Evolutionary conservation across 2,888 invertebrate genomes (phyloP).

Genomic region (Mesodorylaimus sp.): DNA sequence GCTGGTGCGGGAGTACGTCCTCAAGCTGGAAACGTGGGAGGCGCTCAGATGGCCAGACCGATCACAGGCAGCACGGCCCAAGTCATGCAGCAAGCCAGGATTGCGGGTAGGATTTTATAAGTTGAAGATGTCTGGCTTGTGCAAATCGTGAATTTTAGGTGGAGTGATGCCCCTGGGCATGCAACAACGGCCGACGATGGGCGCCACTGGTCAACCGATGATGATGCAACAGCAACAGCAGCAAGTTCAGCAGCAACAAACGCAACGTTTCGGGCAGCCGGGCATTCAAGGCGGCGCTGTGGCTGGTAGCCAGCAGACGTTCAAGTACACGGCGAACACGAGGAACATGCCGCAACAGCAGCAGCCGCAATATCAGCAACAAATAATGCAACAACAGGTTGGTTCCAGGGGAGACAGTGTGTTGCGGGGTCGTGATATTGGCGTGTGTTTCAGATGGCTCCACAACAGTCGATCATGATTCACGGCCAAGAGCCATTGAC

Average conservation of each 20-base stretch:
- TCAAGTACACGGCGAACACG: constrained; percentile 4
- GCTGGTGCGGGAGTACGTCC: constrained; percentile 13
- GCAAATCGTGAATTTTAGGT: too few relatives aligned
- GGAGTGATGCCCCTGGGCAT: too few relatives aligned
- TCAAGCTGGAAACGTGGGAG: constrained; percentile 12
- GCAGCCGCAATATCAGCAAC: constrained; percentile 20
- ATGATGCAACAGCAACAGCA: constrained; percentile 14
- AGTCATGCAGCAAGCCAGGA: too few relatives aligned
- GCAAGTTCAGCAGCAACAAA: constrained; percentile 17
- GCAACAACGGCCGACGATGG: not conserved
- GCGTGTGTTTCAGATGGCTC: constrained; percentile 17
- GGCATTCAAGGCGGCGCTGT: too few relatives aligned
- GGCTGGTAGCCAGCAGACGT: too few relatives aligned
- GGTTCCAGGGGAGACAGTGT: not conserved
- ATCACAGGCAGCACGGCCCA: constrained; percentile 2
- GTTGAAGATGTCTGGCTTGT: not conserved
- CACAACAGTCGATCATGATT: constrained; percentile 12
- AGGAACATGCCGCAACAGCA: constrained; percentile 25
- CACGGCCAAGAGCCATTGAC: constrained; percentile 89
- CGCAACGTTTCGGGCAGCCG: too few relatives aligned
- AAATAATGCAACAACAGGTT: constrained; percentile 29
- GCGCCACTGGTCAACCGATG: constrained; percentile 10
- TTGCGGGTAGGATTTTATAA: not conserved
- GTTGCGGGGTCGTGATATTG: not conserved
- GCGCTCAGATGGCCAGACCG: constrained; percentile 9